Evolutionary conservation across 2,113 vertebrate species (phyloP), one percentile per base, ranked within the genome.

Genomic region (Rhipidura dahli): DNA sequence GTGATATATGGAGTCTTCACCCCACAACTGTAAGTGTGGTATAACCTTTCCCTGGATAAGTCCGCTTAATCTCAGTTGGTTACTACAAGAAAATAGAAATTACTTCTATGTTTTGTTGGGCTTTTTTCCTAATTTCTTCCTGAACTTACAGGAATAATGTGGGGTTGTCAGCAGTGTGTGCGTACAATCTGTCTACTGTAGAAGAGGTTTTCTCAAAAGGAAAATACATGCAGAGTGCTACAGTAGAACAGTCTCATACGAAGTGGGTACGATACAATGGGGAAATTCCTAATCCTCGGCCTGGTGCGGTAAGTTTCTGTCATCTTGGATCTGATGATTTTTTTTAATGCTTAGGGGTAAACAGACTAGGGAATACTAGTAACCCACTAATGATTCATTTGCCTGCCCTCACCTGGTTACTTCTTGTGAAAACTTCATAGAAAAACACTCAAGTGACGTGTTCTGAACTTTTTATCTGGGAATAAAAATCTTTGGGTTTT

Each of bases 221-320:
- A 68, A 99, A 99, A 91, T 99, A 99, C 78, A 99, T 99, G 99
- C 99, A 99, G 97, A 99, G 99, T 35, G 98, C 98, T 84, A 99
- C 98, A 1, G 99, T 99, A 93, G 99, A 99, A 59, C 99, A 99
- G 89, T 99, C 98, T 23, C 99, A 99, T 93, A 99, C 98, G 14
- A 99, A 99, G 91, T 99, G 99, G 99, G 98, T 99, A 40, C 98
- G 98, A 47, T 99, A 98, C 97, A 99, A 98, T 4, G 99, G 99
- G 37, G 96, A 98, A 4, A 97, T 98, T 53, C 99, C 99, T 15
- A 96, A 91, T 22, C 99, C 99, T 24, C 98, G 99, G 35, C 99
- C 99, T 9, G 99, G 99, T 95, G 98, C 99, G 19, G 99, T 99
- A 95, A 99, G 99, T 97, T 59, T 88, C 39, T 54, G 24, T 65